Base-by-base conservation (phyloP, 2,797 vertebrate genomes). In the Thamnophis elegans region DNA sequence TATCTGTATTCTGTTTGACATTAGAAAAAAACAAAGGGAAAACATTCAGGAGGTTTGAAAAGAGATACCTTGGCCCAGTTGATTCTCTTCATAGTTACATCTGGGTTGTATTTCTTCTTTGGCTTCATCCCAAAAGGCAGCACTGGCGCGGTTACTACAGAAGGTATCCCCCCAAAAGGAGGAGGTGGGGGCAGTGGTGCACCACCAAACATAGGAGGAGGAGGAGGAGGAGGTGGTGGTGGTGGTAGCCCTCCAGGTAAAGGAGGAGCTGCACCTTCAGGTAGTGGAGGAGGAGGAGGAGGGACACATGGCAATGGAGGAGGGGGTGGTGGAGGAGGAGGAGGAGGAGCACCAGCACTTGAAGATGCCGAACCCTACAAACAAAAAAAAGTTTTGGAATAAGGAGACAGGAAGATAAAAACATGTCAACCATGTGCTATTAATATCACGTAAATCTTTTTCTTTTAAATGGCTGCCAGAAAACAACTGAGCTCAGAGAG, bases 31-130 rank as follows among this genome's bases (percentile, higher is more conserved):
- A 28, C 56, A 22, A 1, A 90, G 54, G 47, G 62, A 89, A 92
- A 91, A 0, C 12, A 28, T 56, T 32, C 26, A 5, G 7, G 14
- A 58, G 36, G 5, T 89, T 73, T 14, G 1, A 51, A 0, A 2
- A 4, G 0, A 0, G 78, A 14, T 98, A 99, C 99, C 99, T 99
- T 99, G 22, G 97, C 98, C 99, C 99, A 99, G 95, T 99, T 99
- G 95, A 99, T 98, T 96, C 99, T 98, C 97, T 99, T 99, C 99
- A 99, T 99, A 22, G 98, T 90, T 0, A 97, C 96, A 82, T 99
- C 99, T 59, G 98, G 98, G 73, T 98, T 98, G 94, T 99, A 99
- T 56, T 95, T 94, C 95, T 99, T 99, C 97, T 99, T 99, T 93
- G 98, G 96, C 94, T 98, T 97, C 97, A 99, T 98, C 93, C 99